These are phyloP conservation scores for Onychostoma macrolepis DNA, from an alignment of 2,113 vertebrate genomes.

Conservation along the genomic window DNA sequence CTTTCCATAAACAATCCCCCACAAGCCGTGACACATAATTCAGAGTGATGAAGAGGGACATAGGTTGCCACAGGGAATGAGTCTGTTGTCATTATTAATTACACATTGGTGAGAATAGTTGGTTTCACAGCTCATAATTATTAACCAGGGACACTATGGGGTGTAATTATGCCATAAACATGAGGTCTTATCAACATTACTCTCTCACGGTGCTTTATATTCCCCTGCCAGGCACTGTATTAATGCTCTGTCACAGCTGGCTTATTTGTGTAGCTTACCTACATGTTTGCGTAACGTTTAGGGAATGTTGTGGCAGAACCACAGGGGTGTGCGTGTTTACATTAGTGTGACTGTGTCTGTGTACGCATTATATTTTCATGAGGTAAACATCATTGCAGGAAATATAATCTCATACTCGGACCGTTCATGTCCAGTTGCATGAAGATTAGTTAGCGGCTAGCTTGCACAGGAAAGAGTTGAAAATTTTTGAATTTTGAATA, in stretches of 20 bases:
- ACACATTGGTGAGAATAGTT: constrained; percentile 57
- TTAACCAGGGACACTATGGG: constrained; percentile 54
- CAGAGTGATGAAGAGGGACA: constrained; percentile 47
- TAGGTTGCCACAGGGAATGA: constrained; percentile 49
- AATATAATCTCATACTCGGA: background rate
- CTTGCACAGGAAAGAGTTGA: too few relatives aligned
- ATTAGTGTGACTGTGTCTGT: background rate
- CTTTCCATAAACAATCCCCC: constrained; percentile 48
- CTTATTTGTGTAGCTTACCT: constrained; percentile 32
- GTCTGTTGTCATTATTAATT: constrained; percentile 62
- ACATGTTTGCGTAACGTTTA: constrained; percentile 23
- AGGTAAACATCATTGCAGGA: background rate
- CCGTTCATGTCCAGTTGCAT: background rate
- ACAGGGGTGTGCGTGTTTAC: background rate
- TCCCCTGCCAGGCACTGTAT: constrained; percentile 35
- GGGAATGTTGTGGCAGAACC: constrained; percentile 22
- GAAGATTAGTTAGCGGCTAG: too few relatives aligned
- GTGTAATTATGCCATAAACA: constrained; percentile 62
- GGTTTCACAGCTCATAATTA: constrained; percentile 58
- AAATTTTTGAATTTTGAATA: too few relatives aligned
- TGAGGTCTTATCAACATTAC: constrained; percentile 51
- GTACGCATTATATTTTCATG: background rate
- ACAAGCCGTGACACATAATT: constrained; percentile 52
- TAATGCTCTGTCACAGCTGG: constrained; percentile 51
- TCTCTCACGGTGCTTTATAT: constrained; percentile 45